These are phyloP conservation scores for Yponomeuta plumbellus DNA, from an alignment of 2,888 invertebrate genomes.

Conservation along the genomic window DNA sequence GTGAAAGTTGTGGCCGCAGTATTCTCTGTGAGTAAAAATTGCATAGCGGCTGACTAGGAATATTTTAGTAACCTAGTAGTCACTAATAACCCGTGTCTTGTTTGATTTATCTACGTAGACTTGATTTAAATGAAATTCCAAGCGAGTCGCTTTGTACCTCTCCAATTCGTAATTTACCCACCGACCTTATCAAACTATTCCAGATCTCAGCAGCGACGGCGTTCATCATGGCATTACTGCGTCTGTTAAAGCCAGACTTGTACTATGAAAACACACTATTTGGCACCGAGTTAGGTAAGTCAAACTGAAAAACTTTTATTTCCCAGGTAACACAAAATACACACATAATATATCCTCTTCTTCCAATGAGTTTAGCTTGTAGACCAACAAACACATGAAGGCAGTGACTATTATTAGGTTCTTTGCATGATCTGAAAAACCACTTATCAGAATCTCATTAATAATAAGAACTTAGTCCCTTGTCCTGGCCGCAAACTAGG, in stretches of 20 bases:
- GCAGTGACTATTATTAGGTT: too few species aligned
- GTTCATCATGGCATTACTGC: constrained; percentile 51
- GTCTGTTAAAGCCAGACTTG: constrained; percentile 50
- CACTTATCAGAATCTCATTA: too few species aligned
- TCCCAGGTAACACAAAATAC: too few species aligned
- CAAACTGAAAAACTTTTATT: not conserved
- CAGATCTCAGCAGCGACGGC: constrained; percentile 65
- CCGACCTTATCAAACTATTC: not conserved
- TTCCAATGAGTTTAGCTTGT: too few species aligned
- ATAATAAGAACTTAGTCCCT: too few species aligned
- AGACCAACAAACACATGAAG: too few species aligned
- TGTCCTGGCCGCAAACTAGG: too few species aligned
- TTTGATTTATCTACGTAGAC: not conserved
- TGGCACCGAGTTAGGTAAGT: constrained; percentile 51
- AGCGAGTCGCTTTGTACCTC: too few species aligned
- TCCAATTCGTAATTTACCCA: too few species aligned
- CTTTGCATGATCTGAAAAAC: too few species aligned
- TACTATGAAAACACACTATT: constrained; percentile 49
- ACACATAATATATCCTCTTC: too few species aligned
- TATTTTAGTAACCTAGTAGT: not conserved
- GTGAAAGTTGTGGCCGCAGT: constrained; percentile 60
- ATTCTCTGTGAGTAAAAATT: constrained; percentile 53
- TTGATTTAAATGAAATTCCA: not conserved
- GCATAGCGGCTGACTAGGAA: not conserved
- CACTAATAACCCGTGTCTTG: not conserved